Evolutionary conservation across 2,888 invertebrate species (phyloP).

Genomic region (Acronicta psi): DNA sequence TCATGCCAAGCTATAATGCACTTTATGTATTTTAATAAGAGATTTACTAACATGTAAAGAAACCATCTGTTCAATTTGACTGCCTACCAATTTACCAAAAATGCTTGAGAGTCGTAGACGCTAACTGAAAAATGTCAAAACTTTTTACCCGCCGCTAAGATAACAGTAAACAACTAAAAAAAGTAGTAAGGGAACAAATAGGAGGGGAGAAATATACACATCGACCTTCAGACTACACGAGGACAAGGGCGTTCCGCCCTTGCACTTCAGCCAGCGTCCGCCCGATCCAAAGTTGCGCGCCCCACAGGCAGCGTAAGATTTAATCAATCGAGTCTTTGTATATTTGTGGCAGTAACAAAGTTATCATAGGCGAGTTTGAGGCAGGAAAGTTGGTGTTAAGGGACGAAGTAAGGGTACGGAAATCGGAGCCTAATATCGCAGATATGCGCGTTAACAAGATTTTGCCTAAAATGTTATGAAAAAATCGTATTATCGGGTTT

Average conservation of each 20-base stretch:
- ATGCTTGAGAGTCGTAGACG: slow-evolving; percentile 17
- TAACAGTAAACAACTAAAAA: slow-evolving; percentile 31
- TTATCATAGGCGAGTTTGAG: slow-evolving; percentile 52
- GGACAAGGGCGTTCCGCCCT: slow-evolving; percentile 54
- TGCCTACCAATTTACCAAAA: slow-evolving; percentile 43
- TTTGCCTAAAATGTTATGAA: no score
- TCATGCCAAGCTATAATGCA: slow-evolving; percentile 22
- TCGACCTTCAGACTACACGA: slow-evolving; percentile 59
- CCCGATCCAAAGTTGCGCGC: slow-evolving; percentile 41
- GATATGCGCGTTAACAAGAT: slow-evolving; percentile 18
- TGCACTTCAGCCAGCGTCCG: slow-evolving; percentile 53
- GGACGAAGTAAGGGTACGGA: slow-evolving; percentile 76
- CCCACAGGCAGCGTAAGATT: slow-evolving; percentile 25
- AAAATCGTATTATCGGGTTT: no score
- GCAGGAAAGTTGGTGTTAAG: slow-evolving; percentile 60
- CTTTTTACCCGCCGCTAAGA: slow-evolving; percentile 24
- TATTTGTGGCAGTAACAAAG: slow-evolving; percentile 50
- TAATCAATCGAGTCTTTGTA: slow-evolving; percentile 37
- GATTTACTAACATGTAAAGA: no score
- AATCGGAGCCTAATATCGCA: slow-evolving; percentile 23
- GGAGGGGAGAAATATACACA: slow-evolving; percentile 44
- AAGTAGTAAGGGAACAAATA: slow-evolving; percentile 42
- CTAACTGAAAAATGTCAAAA: slow-evolving; percentile 14
- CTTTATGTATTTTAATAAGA: slow-evolving; percentile 45
- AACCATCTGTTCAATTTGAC: slow-evolving; percentile 55